A percentile compares a stretch with the other conserved stretches of the same genome.
These are phyloP conservation scores for Papilio polytes DNA, from an alignment of 1,140 invertebrate genomes.

Conservation along the genomic window DNA sequence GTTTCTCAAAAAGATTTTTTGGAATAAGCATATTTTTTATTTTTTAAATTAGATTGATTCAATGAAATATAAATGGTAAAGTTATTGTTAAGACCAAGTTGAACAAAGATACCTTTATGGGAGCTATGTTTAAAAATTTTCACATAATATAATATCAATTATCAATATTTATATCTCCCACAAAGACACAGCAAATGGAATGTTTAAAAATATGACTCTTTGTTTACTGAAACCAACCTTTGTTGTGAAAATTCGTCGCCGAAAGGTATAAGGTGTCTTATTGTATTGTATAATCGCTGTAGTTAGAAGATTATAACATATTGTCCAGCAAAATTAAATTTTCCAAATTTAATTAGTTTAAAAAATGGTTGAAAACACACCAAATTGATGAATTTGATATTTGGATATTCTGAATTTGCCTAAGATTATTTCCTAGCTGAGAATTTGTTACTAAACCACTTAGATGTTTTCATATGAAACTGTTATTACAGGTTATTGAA, in stretches of 20 bases:
- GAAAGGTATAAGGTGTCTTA: constrained; percentile 16
- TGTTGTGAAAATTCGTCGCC: constrained; percentile 17
- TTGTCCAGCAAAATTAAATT: neutral
- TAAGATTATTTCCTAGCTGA: neutral
- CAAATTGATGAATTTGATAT: neutral
- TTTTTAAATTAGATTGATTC: neutral
- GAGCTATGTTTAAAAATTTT: neutral
- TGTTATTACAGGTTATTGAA: no score
- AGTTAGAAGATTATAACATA: neutral
- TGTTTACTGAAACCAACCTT: constrained; percentile 20
- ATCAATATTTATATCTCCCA: constrained; percentile 12
- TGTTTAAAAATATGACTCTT: constrained; percentile 18
- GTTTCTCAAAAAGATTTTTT: no score
- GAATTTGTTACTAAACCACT: no score
- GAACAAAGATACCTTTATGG: neutral
- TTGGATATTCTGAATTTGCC: neutral
- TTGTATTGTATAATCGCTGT: neutral
- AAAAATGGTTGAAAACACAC: neutral
- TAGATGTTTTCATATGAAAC: no score
- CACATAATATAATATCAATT: neutral
- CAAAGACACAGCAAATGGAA: constrained; percentile 17
- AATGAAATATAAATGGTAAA: neutral
- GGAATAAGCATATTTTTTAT: no score
- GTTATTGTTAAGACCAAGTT: neutral
- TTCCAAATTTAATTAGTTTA: neutral